phyloP scores from a whole-genome alignment of 2,113 vertebrate species.

The Epinephelus cyanopodus region DNA sequence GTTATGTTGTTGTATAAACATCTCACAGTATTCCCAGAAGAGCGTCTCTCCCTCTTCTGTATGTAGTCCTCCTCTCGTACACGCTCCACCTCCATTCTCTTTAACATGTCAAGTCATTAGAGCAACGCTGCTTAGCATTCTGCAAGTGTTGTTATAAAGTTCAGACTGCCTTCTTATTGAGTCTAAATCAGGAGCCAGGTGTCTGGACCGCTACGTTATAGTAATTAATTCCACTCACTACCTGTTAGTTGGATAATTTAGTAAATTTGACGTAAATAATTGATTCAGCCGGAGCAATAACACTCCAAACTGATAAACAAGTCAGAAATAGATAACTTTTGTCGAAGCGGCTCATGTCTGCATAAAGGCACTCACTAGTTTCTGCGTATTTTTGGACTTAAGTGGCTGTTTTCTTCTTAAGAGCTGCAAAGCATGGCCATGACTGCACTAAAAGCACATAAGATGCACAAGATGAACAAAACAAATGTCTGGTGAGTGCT shows the following conservation, averaged over 20 bases:
- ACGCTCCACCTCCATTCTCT: background rate
- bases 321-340: background rate
- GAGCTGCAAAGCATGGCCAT: background rate
- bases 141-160: background rate
- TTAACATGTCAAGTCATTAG: background rate
- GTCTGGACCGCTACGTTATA: background rate
- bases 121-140: background rate
- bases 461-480: background rate
- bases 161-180: background rate
- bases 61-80: background rate
- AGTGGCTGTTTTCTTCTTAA: constrained; percentile 3
- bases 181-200: background rate
- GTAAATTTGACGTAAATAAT: background rate
- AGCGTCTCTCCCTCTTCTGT: background rate
- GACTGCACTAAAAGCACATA: background rate
- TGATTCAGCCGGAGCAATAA: background rate
- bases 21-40: constrained; percentile 17
- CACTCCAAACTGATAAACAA: constrained; percentile 4
- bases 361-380: constrained; percentile 8
- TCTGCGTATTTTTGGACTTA: background rate
- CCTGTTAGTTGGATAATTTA: background rate
- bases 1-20: constrained; percentile 8
- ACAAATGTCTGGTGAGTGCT: background rate
- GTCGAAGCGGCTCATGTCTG: background rate
- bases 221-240: background rate